phyloP scores from a whole-genome alignment of 2,113 vertebrate genomes.

The Anas platyrhynchos region DNA sequence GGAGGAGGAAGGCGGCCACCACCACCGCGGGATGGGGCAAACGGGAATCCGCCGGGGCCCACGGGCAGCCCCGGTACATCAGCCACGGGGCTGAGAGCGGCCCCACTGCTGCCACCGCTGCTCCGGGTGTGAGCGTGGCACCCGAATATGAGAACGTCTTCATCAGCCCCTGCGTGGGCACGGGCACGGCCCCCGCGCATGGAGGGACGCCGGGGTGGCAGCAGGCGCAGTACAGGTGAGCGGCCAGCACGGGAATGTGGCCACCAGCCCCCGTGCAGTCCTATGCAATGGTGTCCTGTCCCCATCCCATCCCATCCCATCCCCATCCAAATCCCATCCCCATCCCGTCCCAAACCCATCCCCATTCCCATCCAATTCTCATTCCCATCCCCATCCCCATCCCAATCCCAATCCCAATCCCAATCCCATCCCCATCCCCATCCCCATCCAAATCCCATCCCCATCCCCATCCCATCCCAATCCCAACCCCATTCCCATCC shows the following conservation, averaged over 20 bases:
- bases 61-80: conserved; percentile 44
- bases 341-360: neutral
- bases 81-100: fast-evolving
- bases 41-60: fast-evolving
- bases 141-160: conserved; percentile 75
- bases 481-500: too few relatives aligned
- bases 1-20: neutral
- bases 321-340: neutral
- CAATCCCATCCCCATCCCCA: too few relatives aligned
- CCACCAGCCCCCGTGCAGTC: too few relatives aligned
- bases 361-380: too few relatives aligned
- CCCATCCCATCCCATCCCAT: neutral
- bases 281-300: too few relatives aligned
- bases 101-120: fast-evolving
- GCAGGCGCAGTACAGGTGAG: neutral
- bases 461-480: too few relatives aligned
- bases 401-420: fast-evolving
- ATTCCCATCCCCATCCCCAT: too few relatives aligned
- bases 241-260: fast-evolving
- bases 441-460: too few relatives aligned
- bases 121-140: fast-evolving
- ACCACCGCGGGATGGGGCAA: fast-evolving
- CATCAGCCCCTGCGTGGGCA: neutral
- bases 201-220: fast-evolving
- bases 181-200: fast-evolving